Evolutionary conservation across 2,888 invertebrate species (phyloP), one percentile per base, ranked within the genome.

Genomic region (Diabrotica balteata): DNA sequence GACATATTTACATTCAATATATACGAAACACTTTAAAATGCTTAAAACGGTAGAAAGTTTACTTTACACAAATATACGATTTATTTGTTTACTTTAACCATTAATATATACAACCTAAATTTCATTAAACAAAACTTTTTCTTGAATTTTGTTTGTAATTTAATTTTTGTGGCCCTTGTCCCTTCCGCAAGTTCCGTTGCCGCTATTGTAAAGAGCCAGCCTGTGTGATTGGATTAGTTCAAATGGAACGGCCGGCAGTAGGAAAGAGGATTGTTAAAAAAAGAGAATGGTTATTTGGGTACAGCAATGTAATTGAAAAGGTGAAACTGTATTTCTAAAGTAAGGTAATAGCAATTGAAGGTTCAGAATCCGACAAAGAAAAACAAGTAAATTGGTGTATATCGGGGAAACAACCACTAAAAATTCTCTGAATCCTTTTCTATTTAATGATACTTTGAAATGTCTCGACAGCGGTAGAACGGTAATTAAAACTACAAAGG

Each of bases 271-370:
- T 59, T 59, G 51, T 59, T 42, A 43, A 59, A 59, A 59, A 59
- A 10, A 47, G n/a, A 59, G 59, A 50, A 59, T 22, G 50, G 49
- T 59, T 59, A 51, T 51, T 49, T 46, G 50, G 59, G 50, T 50
- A 59, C 51, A 51, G 59, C 50, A 11, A 59, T 32, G 50, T 59
- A 59, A 59, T 59, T 59, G 59, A 59, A 59, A 49, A 59, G 59
- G 51, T 59, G 51, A 51, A 59, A 59, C 44, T 59, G 17, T 43
- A 59, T 50, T 59, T 50, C 49, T 49, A 43, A 59, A 59, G 50
- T 59, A 10, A 59, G 59, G 50, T 49, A 59, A 50, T 32, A 50
- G 55, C 55, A 45, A 55, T 55, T 55, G 44, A 44, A 54, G 42
- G 53, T 6, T 54, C 53, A 32, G 42, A 22, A 54, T 54, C 10